A percentile compares a stretch with the other conserved stretches of the same genome.
phyloP scores from a whole-genome alignment of 2,113 vertebrate species.

The Phalacrocorax carbo region DNA sequence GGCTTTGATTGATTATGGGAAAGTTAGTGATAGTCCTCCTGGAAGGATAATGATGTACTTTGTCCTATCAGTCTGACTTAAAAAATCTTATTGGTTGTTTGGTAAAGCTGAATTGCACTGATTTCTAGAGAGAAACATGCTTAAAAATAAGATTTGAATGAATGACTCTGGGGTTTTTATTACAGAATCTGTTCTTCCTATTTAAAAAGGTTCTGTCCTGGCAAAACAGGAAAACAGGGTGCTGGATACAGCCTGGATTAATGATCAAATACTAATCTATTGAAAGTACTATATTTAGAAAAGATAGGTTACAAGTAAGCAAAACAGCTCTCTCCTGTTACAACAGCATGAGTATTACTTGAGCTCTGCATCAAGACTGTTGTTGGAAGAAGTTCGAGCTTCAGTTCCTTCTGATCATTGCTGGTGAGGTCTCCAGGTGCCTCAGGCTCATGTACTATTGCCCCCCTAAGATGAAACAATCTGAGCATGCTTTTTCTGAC shows the following conservation, averaged over 20 bases:
- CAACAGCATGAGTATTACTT: neutral
- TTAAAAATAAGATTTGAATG: neutral
- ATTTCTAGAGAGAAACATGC: neutral
- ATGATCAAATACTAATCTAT: neutral
- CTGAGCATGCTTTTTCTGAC: neutral
- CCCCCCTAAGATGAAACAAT: neutral
- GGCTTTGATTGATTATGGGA: neutral
- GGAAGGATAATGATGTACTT: neutral
- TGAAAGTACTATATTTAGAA: neutral
- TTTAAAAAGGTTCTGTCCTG: neutral
- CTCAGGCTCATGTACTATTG: neutral
- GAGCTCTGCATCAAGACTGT: neutral
- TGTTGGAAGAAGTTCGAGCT: neutral
- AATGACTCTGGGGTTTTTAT: neutral
- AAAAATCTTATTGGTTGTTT: neutral
- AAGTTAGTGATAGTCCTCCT: neutral
- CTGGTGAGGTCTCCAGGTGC: neutral
- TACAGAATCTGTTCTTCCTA: neutral
- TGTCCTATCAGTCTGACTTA: neutral
- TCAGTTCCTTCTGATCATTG: neutral
- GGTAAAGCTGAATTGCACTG: neutral
- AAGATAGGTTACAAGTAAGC: neutral
- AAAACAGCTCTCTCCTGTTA: neutral
- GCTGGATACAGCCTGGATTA: neutral
- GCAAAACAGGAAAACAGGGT: neutral